Base-by-base conservation (phyloP, 2,113 vertebrate species). In the Callocephalon fimbriatum region DNA sequence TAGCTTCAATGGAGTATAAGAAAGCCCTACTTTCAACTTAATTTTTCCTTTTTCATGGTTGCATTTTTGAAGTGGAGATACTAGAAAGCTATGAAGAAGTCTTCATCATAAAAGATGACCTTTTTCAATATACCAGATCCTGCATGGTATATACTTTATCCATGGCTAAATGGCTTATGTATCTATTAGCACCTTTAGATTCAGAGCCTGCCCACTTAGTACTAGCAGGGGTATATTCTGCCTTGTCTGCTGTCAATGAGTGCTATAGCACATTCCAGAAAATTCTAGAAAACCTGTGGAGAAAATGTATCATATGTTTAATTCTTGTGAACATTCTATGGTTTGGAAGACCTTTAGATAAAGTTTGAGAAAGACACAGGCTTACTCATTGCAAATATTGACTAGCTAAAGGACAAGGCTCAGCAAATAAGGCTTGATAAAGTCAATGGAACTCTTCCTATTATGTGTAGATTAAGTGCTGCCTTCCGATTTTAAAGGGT, bases 311-410 rank as follows among this genome's bases (percentile, higher is more conserved):
- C 15, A 51, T 50, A 70, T 17, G 7, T 40, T 81, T 91, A 86
- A 94, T 15, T 61, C 18, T 80, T 20, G 44, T 29, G 35, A 87
- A 50, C 32, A 23, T 65, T 50, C 84, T 87, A 76, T 5, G 1
- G 11, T n/a, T 86, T 86, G 53, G 71, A 77, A 96, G 91, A 71
- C 32, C 29, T 86, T 82, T 72, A 91, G 27, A 32, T 85, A 80
- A 88, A 61, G 12, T 48, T 77, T 72, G 47, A 91, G 77, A 78
- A 82, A 62, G 61, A 59, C 45, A 68, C 31, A 86, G 65, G 40
- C 66, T 88, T 91, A 73, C 40, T 67, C 62, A 42, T 92, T 78
- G 37, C 82, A 77, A 94, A 95, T 96, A 93, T 85, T 95, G 94
- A 93, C 84, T 94, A 84, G 21, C 13, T 94, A 71, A 95, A 95